Conservation (phyloP, 2,797 vertebrate genomes). For the Acanthurus lineatus region DNA sequence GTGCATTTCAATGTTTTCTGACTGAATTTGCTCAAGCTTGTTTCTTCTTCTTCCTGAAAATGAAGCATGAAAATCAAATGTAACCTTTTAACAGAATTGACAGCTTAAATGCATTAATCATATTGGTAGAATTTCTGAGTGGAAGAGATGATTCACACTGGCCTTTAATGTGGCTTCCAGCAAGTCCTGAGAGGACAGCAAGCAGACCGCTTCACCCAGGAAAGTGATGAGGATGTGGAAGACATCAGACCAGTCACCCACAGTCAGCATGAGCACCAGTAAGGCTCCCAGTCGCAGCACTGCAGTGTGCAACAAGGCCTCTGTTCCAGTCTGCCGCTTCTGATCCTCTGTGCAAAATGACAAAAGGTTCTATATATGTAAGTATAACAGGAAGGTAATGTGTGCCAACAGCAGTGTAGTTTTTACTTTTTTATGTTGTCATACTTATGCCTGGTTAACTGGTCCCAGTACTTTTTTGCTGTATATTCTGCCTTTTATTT, state of each 20-base stretch:
- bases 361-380: too few relatives aligned
- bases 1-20: constrained; percentile 17
- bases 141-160: constrained; percentile 4
- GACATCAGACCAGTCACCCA: constrained; percentile 89
- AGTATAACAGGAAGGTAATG: neutral
- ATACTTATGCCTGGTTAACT: neutral
- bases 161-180: constrained; percentile 83
- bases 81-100: neutral
- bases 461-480: neutral
- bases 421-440: neutral
- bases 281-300: constrained; percentile 88
- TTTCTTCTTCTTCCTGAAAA: constrained; percentile 72
- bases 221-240: constrained; percentile 85
- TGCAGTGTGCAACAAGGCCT: constrained; percentile 79
- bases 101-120: too few relatives aligned
- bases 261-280: constrained; percentile 88
- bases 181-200: constrained; percentile 79
- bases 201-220: constrained; percentile 88
- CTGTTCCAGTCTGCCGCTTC: constrained; percentile 61
- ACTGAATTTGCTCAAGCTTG: constrained; percentile 14
- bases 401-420: neutral
- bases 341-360: constrained; percentile 85
- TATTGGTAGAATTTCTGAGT: too few relatives aligned
- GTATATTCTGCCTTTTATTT: neutral
- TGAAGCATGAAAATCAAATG: constrained; percentile 11